phyloP scores from a whole-genome alignment of 1,140 invertebrate species.

The Schlechtendalia chinensis region DNA sequence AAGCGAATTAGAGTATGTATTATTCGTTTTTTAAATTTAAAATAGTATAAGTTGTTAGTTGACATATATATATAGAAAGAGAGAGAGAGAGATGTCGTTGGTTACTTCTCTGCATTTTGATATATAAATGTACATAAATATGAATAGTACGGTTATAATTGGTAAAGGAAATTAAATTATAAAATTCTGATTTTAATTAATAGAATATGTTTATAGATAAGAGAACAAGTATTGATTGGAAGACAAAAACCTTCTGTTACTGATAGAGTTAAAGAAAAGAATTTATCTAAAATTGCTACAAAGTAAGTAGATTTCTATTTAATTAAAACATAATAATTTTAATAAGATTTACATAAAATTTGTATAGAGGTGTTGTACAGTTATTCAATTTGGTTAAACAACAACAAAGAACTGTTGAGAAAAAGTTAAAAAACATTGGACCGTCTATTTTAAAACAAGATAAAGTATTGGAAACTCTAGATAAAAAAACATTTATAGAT shows the following conservation, averaged over 20 bases:
- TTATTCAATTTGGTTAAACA: conserved; percentile 85
- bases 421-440: conserved; percentile 70
- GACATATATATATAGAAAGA: no score
- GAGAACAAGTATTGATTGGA: conserved; percentile 65
- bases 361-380: conserved; percentile 80
- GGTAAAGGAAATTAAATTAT: no score
- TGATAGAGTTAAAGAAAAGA: conserved; percentile 72
- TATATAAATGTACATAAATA: no score
- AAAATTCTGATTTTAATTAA: neutral
- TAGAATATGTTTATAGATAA: conserved; percentile 58
- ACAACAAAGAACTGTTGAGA: conserved; percentile 76
- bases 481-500: conserved; percentile 80
- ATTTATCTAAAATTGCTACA: conserved; percentile 79
- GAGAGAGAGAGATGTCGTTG: no score
- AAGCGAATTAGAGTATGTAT: conserved; percentile 49
- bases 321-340: neutral
- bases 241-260: conserved; percentile 72
- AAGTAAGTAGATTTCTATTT: conserved; percentile 57
- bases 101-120: no score
- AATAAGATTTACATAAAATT: conserved; percentile 17
- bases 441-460: conserved; percentile 77
- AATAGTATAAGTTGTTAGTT: no score
- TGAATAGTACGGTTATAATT: no score
- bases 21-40: neutral
- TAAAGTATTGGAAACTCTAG: conserved; percentile 76